Evolutionary conservation across 2,113 vertebrate species (phyloP).

Genomic region (Telmatochromis sp.): DNA sequence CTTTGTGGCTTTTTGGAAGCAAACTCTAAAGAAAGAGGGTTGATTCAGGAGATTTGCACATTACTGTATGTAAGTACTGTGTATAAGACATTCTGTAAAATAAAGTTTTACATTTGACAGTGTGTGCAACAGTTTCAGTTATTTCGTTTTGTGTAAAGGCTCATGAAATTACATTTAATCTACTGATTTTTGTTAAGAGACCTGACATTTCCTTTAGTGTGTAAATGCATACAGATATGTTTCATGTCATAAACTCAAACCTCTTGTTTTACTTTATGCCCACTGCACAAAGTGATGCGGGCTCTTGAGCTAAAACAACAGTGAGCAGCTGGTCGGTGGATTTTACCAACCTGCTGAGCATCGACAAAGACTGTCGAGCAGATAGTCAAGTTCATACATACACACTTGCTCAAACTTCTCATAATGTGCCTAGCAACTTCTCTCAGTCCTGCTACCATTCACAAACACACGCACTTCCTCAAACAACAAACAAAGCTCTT

Average conservation of each 20-base stretch:
- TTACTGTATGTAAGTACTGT: background rate
- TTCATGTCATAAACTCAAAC: background rate
- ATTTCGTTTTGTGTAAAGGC: background rate
- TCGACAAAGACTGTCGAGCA: background rate
- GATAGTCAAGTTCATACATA: background rate
- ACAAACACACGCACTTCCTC: background rate
- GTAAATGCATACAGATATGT: background rate
- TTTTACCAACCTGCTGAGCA: background rate
- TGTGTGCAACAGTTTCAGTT: background rate
- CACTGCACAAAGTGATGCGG: background rate
- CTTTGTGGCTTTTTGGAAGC: background rate
- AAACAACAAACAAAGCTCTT: background rate
- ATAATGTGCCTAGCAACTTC: background rate
- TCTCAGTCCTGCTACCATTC: background rate
- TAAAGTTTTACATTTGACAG: background rate
- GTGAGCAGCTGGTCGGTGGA: background rate
- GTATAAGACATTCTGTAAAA: background rate
- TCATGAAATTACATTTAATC: background rate
- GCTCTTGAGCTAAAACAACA: background rate
- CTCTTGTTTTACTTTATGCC: background rate
- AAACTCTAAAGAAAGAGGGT: background rate
- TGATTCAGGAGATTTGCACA: background rate
- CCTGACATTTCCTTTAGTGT: background rate
- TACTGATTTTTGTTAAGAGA: background rate
- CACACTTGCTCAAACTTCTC: background rate